Base-by-base conservation (phyloP, 2,888 invertebrate species). In the Oconnorella tubifera region DNA sequence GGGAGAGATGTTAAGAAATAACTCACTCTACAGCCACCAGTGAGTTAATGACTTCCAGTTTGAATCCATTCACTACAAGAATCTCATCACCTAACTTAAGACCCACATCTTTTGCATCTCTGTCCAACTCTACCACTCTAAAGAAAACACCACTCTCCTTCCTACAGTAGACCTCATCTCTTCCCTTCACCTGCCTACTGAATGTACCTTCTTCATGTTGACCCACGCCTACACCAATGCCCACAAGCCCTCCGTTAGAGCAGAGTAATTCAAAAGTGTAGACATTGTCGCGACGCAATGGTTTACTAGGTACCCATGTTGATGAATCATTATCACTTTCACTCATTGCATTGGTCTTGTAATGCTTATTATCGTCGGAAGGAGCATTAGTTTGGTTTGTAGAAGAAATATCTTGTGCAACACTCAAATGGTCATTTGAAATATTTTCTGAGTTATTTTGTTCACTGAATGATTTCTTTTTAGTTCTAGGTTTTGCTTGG, bases 41-140 rank as follows among this genome's bases (percentile, higher is more conserved):
- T 19, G 33, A 33, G 59, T 25, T 14, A 25, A 40, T 33, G 23
- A 19, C 14, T 25, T 59, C 33, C 1, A 59, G 33, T 29, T 40
- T 59, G 23, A 33, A 27, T 2, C 59, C 59, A 25, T 59, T 59
- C 27, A 59, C 48, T 3, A 29, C 23, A 6, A 59, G 59, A 2
- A 59, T n/a, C 48, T 59, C 59, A 40, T 59, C 59, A 2, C 59
- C 59, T 27, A 25, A 25, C 27, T 48, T 59, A 2, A 59, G 59
- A 27, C 59, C 59, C 27, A 29, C 25, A 25, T 59, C 59, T 23
- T 29, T 27, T 25, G 59, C 1, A 10, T 25, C 25, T 27, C 25
- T 25, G 33, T 48, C 48, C 27, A 59, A 48, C 33, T 29, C 40
- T 25, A n/a, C 33, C 25, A 59, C 28, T 25, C 31, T 14, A 48